These are phyloP conservation scores for Aricia agestis DNA, from an alignment of 1,140 invertebrate genomes.

Conservation along the genomic window DNA sequence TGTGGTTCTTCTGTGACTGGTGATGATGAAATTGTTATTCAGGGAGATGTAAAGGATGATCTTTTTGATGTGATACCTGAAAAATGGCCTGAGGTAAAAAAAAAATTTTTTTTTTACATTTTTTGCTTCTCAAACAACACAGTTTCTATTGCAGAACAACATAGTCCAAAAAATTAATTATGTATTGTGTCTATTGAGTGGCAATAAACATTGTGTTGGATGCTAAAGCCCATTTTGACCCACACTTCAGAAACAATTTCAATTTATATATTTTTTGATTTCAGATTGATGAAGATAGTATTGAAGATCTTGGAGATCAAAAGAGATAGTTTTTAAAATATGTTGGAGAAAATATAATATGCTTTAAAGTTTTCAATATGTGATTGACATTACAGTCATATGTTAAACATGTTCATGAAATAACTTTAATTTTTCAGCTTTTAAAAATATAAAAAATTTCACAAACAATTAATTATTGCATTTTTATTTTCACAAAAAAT, in stretches of 20 bases:
- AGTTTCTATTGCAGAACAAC: too few relatives aligned
- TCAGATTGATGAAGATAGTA: constrained; percentile 83
- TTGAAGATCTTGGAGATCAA: constrained; percentile 84
- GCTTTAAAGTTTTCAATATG: constrained; percentile 9
- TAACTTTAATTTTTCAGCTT: constrained; percentile 16
- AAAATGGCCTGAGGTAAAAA: constrained; percentile 93
- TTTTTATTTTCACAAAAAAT: not conserved
- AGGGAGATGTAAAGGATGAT: constrained; percentile 98
- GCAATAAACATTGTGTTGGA: not conserved
- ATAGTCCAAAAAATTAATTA: too few relatives aligned
- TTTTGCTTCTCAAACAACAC: too few relatives aligned
- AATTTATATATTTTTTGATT: constrained; percentile 33
- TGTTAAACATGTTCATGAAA: constrained; percentile 1
- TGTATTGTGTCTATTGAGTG: not conserved
- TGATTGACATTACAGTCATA: constrained; percentile 11
- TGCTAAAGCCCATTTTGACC: not conserved
- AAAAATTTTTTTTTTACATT: too few relatives aligned
- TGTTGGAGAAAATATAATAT: not conserved
- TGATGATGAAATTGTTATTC: constrained; percentile 99
- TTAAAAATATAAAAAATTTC: constrained; percentile 4
- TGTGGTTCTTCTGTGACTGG: constrained; percentile 99
- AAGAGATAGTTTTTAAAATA: constrained; percentile 75
- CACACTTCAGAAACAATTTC: constrained; percentile 2
- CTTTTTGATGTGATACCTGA: constrained; percentile 98
- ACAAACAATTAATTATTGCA: not conserved